Base-by-base conservation (phyloP, 2,797 vertebrate genomes). In the Semotilus atromaculatus region DNA sequence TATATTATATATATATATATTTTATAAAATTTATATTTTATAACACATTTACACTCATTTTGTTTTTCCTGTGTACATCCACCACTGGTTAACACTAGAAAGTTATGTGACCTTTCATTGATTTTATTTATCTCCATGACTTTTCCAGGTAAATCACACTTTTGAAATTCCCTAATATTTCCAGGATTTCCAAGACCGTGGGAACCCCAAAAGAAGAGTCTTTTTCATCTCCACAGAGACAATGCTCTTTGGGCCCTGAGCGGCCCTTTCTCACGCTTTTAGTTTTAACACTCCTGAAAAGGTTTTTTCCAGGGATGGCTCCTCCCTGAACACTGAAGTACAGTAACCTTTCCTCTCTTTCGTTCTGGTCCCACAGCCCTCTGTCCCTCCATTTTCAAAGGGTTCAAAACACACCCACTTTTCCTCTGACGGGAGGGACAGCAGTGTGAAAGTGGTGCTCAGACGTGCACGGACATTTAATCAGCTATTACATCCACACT, bases 191-290 rank as follows among this genome's bases (percentile, higher is more conserved):
- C 45, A 68, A 53, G 78, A 51, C 78, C 78, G 78, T 80, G 78
- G 78, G 78, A 80, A 80, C 64, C 62, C 31, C 13, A 21, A 80
- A 45, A 60, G 40, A 26, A 70, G 70, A 80, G 88, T 85, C 83
- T 91, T 93, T 95, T 94, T 94, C 92, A 93, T 93, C 89, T 90
- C 72, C 70, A 91, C 91, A 93, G 90, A 94, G 91, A 93, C 93
- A 93, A 93, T 94, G 92, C 92, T 93, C 92, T 88, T 82, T 84
- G 83, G 90, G 89, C 90, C 85, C 89, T 81, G 90, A 90, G 88
- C 85, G 89, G 89, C 91, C 91, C 89, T 93, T 74, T 94, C 94
- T 94, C 94, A 94, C 91, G 91, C 91, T 92, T 93, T 90, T 89
- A 88, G 85, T 60, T 81, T 91, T 85, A 45, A 79, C 80, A 80